Percentiles rank a stretch among this genome's conserved stretches.
Conservation (phyloP, 2,888 invertebrate genomes). For the Coelinius sp. region DNA sequence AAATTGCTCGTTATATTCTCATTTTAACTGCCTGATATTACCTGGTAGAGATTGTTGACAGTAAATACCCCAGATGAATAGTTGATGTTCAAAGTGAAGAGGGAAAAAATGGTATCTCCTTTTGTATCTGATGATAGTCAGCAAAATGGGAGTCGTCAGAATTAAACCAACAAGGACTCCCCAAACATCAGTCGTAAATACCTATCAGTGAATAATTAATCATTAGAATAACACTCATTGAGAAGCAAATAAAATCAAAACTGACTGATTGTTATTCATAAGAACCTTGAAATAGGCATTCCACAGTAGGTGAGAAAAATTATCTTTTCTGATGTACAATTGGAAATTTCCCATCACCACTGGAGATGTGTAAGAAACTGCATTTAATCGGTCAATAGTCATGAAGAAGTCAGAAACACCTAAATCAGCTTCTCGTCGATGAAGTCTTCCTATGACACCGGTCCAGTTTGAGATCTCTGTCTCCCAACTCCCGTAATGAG, state of each 20-base stretch:
- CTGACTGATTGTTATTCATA: not conserved
- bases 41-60: constrained; percentile 58
- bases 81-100: constrained; percentile 45
- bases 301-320: constrained; percentile 52
- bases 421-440: constrained; percentile 50
- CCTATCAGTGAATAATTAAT: constrained; percentile 20
- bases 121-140: constrained; percentile 42
- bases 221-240: not conserved
- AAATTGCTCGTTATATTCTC: too few relatives aligned
- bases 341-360: constrained; percentile 47
- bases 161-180: constrained; percentile 36
- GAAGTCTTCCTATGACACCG: constrained; percentile 55
- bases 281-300: constrained; percentile 57
- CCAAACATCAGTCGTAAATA: constrained; percentile 47
- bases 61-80: constrained; percentile 55
- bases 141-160: constrained; percentile 34
- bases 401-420: constrained; percentile 55
- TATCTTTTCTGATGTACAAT: constrained; percentile 53
- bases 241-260: too few relatives aligned
- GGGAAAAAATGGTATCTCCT: not conserved
- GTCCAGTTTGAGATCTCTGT: constrained; percentile 49
- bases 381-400: constrained; percentile 48
- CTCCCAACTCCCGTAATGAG: constrained; percentile 51
- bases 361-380: constrained; percentile 59
- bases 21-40: constrained; percentile 38